phyloP scores from a whole-genome alignment of 2,797 vertebrate species.

The Notoglanidium macrostoma region DNA sequence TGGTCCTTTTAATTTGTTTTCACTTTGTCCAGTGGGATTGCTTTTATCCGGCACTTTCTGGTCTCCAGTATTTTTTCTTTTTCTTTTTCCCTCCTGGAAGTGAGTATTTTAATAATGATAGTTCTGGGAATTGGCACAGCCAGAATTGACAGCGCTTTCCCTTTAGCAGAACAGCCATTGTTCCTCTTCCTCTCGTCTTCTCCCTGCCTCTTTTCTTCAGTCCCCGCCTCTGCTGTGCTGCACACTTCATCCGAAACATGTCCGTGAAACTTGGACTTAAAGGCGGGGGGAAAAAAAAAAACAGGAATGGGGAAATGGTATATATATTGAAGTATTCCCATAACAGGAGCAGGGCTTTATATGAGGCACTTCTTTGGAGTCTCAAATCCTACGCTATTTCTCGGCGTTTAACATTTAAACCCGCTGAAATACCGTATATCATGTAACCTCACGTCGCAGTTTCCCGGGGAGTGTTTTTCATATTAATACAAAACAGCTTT shows the following conservation, averaged over 20 bases:
- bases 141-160: slow-evolving; percentile 66
- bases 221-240: slow-evolving; percentile 70
- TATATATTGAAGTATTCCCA: slow-evolving; percentile 62
- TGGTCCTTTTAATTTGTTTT: slow-evolving; percentile 96
- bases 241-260: slow-evolving; percentile 61
- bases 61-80: slow-evolving; percentile 62
- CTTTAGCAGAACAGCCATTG: slow-evolving; percentile 72
- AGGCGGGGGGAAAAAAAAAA: slow-evolving; percentile 6
- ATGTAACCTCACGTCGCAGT: neutral
- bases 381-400: slow-evolving; percentile 16
- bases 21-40: slow-evolving; percentile 89
- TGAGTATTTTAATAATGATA: slow-evolving; percentile 83
- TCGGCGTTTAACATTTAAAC: slow-evolving; percentile 30
- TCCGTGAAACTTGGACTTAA: slow-evolving; percentile 70
- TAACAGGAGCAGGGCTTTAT: slow-evolving; percentile 9
- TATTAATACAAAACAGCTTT: neutral
- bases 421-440: slow-evolving; percentile 29
- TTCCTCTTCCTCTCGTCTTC: slow-evolving; percentile 66
- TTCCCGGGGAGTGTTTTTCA: neutral
- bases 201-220: slow-evolving; percentile 69
- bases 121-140: slow-evolving; percentile 77
- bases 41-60: slow-evolving; percentile 82
- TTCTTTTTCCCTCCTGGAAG: slow-evolving; percentile 75
- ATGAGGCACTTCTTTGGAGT: slow-evolving; percentile 38
- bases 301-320: slow-evolving; percentile 52